Conservation (phyloP, 1,140 invertebrate species). For the Drosophila bocqueti region DNA sequence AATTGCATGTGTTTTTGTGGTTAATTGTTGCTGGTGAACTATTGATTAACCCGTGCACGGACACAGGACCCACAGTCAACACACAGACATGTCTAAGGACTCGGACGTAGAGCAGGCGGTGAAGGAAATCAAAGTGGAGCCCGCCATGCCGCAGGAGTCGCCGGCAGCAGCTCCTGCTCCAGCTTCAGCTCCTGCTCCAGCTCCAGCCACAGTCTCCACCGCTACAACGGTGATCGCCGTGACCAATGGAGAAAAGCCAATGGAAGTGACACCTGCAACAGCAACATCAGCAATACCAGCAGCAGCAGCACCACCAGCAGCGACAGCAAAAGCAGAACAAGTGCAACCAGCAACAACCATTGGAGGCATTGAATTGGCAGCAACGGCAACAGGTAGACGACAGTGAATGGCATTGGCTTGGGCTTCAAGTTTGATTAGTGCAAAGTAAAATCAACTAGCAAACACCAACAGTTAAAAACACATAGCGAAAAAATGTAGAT, state of each 20-base stretch:
- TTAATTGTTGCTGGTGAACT: conserved; percentile 26
- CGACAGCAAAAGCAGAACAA: conserved; percentile 53
- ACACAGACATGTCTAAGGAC: conserved; percentile 63
- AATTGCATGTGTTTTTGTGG: conserved; percentile 50
- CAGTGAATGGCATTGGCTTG: conserved; percentile 48
- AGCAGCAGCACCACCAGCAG: conserved; percentile 22
- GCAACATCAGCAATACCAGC: conserved; percentile 30
- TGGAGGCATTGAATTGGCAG: conserved; percentile 50
- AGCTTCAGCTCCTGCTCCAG: conserved; percentile 1
- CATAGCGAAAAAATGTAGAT: not conserved
- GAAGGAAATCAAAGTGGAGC: conserved; percentile 56
- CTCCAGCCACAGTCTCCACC: conserved; percentile 13
- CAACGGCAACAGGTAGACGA: conserved; percentile 44
- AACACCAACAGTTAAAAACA: conserved; percentile 2
- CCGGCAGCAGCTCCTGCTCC: conserved; percentile 1
- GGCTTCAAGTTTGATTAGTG: conserved; percentile 48
- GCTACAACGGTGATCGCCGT: conserved; percentile 46
- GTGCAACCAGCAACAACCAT: conserved; percentile 53
- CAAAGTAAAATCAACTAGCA: conserved; percentile 42
- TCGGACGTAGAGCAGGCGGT: conserved; percentile 69
- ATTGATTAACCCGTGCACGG: conserved; percentile 57
- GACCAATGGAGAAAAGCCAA: conserved; percentile 46
- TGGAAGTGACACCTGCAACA: conserved; percentile 23
- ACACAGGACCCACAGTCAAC: not conserved
- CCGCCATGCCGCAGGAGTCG: conserved; percentile 41